Evolutionary conservation across 2,888 invertebrate species (phyloP), one percentile per base, ranked within the genome.

Genomic region (Micropterix aruncella): DNA sequence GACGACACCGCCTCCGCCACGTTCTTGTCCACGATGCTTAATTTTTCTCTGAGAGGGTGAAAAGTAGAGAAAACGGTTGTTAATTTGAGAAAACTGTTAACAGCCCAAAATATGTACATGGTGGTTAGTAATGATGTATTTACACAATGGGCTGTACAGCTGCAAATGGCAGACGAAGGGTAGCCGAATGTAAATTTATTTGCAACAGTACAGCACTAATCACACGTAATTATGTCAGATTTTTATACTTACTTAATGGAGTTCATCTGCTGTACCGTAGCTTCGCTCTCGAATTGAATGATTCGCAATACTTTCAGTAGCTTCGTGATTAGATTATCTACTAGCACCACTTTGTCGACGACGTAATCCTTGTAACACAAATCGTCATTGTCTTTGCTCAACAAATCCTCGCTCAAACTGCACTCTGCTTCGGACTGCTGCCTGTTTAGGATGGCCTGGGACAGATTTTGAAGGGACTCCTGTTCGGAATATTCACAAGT

Each of bases 401-500:
- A 65, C 47, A 59, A 63, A 54, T 70, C 77, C 56, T 56, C 66
- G 52, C 50, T 53, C 40, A 55, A 50, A 56, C 59, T 53, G 51
- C 55, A 55, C 56, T 73, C 75, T 40, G 74, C 69, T 57, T 79
- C 79, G 48, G 74, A 72, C 51, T 79, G 77, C 55, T 85, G 83
- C 1, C 86, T 75, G 56, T 76, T 75, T 41, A 82, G 72, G 57
- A 86, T 85, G 43, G 86, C 83, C 53, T 84, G 83, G 0, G 86
- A 83, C 5, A 88, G 64, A 60, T 82, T 85, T 54, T 84, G 83
- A 38, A 88, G 70, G 38, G 85, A 86, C 56, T 85, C 85, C 52
- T 75, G 74, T 52, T 70, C 70, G 4, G 67, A 66, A 50, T 64
- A 63, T n/a, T 58, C 61, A 40, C 54, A 53, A 36, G 41, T 37